phyloP scores from a whole-genome alignment of 2,888 invertebrate genomes.

The Drosophila paranaensis region DNA sequence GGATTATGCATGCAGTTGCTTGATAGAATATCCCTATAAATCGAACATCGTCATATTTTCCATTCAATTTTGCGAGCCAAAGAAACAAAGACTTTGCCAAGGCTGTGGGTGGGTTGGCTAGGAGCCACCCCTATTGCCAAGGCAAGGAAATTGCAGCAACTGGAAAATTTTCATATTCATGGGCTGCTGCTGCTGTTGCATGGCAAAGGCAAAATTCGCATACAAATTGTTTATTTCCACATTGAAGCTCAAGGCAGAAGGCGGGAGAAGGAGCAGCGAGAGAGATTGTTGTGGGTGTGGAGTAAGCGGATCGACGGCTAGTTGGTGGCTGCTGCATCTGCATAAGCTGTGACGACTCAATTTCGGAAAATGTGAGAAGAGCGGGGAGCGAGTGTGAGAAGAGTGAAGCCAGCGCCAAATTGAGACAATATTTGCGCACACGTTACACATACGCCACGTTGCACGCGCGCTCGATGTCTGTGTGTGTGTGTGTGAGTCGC shows the following conservation, averaged over 20 bases:
- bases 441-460: constrained; percentile 74
- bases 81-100: constrained; percentile 14
- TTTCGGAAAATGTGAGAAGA: constrained; percentile 28
- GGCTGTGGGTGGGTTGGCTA: not conserved
- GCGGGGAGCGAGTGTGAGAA: not conserved
- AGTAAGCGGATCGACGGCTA: not conserved
- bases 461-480: constrained; percentile 31
- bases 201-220: constrained; percentile 73
- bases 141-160: constrained; percentile 44
- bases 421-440: constrained; percentile 76
- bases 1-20: constrained; percentile 19
- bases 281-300: not conserved
- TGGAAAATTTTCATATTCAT: constrained; percentile 72
- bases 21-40: constrained; percentile 56
- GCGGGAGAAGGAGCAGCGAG: too few species aligned
- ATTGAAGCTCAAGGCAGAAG: constrained; percentile 42
- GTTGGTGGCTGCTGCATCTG: constrained; percentile 36
- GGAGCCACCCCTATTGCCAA: not conserved
- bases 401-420: constrained; percentile 64
- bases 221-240: constrained; percentile 77
- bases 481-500: constrained; percentile 18
- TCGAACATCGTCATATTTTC: constrained; percentile 72
- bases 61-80: constrained; percentile 56
- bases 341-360: constrained; percentile 58
- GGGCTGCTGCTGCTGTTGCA: constrained; percentile 41